These are phyloP conservation scores for Lymantria dispar DNA, from an alignment of 2,888 invertebrate species.

Conservation along the genomic window DNA sequence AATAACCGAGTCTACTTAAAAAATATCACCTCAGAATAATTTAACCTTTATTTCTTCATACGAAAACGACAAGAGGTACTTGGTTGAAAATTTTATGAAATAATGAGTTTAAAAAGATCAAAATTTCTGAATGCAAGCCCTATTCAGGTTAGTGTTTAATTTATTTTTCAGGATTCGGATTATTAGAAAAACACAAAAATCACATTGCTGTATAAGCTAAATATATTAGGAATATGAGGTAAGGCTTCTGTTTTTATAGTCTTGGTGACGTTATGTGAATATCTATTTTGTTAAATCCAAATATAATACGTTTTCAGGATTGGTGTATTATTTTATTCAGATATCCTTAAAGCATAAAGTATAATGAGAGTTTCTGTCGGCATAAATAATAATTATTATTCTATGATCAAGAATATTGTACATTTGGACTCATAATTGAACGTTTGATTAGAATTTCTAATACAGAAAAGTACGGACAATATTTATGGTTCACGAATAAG, in stretches of 20 bases:
- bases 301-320: slow-evolving; percentile 42
- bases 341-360: neutral
- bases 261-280: slow-evolving; percentile 24
- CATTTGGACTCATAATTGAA: too few relatives aligned
- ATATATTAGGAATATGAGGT: slow-evolving; percentile 47
- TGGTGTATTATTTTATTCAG: slow-evolving; percentile 44
- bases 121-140: slow-evolving; percentile 1
- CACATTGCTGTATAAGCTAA: slow-evolving; percentile 73
- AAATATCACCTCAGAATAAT: too few relatives aligned
- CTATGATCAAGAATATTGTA: too few relatives aligned
- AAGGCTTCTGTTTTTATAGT: slow-evolving; percentile 66
- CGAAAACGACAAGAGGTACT: too few relatives aligned
- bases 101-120: too few relatives aligned
- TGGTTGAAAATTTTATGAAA: too few relatives aligned
- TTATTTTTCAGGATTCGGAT: slow-evolving; percentile 68
- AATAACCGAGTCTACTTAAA: too few relatives aligned
- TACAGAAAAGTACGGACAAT: too few relatives aligned
- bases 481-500: too few relatives aligned
- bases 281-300: slow-evolving; percentile 30
- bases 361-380: neutral
- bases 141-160: slow-evolving; percentile 27
- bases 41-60: too few relatives aligned
- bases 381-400: neutral
- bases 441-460: too few relatives aligned
- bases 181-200: slow-evolving; percentile 75